These are phyloP conservation scores for Sylvia atricapilla DNA, from an alignment of 2,113 vertebrate species.

Conservation along the genomic window DNA sequence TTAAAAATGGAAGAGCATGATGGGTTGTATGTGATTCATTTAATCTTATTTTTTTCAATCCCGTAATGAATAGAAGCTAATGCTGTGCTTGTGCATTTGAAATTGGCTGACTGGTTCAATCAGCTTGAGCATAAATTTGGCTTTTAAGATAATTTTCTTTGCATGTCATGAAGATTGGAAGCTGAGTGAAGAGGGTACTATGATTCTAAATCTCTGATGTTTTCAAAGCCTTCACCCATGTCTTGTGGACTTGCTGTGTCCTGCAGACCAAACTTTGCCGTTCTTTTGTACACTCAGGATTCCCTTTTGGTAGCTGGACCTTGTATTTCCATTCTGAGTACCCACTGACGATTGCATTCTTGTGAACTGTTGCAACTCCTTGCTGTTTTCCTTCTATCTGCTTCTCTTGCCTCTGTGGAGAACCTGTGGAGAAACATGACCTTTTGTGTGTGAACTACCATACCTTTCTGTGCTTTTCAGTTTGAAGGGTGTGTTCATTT, in stretches of 20 bases:
- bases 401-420: background rate
- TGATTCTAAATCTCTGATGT: fast-evolving
- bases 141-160: background rate
- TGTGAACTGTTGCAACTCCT: background rate
- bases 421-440: background rate
- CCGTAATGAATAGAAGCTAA: background rate
- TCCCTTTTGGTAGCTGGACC: background rate
- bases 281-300: fast-evolving
- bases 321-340: background rate
- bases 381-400: background rate
- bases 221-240: background rate
- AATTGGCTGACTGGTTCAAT: background rate
- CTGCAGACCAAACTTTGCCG: background rate
- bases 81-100: background rate
- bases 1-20: background rate
- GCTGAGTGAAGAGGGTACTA: background rate
- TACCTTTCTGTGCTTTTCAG: background rate
- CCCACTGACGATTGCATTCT: background rate
- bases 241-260: background rate
- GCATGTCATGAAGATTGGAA: background rate
- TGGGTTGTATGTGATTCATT: background rate
- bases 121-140: background rate
- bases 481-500: background rate
- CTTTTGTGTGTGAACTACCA: background rate
- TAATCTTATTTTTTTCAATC: background rate